Evolutionary conservation across 2,888 invertebrate genomes (phyloP), one percentile per base, ranked within the genome.

Genomic region (Ophioninae sp.): DNA sequence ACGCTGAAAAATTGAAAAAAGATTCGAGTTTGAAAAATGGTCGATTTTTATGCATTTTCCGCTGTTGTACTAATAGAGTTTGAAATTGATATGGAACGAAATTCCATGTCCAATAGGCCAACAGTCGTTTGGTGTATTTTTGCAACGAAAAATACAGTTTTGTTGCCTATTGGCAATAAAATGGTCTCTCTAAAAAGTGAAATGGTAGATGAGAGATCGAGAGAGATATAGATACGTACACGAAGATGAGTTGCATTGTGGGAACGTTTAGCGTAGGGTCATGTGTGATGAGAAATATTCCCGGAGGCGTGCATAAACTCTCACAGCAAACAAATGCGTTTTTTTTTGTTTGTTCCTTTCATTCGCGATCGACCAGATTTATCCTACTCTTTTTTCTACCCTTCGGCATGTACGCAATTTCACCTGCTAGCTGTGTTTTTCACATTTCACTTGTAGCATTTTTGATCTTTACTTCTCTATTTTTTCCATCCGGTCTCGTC

Each of bases 381-480:
- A 37, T 76, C 75, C n/a, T 79, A 61, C 44, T 79, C 56, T 65
- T 56, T 68, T 65, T 51, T 61, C 68, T 22, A 71, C 78, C 23
- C 58, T 64, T 81, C 65, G 65, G 23, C 41, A 23, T 63, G 74
- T 61, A 77, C 20, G 80, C 64, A 74, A 78, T 74, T 71, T 56
- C 20, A 41, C 30, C 51, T 17, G 17, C 41, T 2, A 17, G 39
- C 61, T 0, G 20, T 76, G 13, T 41, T 67, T 10, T 74, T 41
- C 69, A 69, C 63, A 74, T 84, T 76, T 79, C 69, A 78, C 74
- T 79, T 73, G 63, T 71, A 51, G 17, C 9, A 63, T 76, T 81
- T 58, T 65, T 68, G 51, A n/a, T 17, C 79, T 23, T 39, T 73
- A 74, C 41, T 63, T 23, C 69, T 22, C 17, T 1, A 8, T 74